A percentile compares a stretch with the other conserved stretches of the same genome.
Conservation (phyloP, 2,797 vertebrate genomes). For the Rhynchotus rufescens region DNA sequence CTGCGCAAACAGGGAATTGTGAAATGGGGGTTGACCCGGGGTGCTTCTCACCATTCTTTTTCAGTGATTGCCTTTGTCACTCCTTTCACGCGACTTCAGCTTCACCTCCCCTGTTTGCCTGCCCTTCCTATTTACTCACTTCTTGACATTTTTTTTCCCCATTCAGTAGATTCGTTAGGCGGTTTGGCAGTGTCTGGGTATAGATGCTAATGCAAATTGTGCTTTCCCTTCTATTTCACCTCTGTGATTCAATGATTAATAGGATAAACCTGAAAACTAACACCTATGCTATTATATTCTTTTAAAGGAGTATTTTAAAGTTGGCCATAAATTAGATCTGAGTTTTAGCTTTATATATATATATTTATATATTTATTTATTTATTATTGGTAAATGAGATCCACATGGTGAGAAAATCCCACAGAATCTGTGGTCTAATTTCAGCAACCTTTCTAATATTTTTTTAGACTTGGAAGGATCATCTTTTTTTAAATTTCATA, state of each 20-base stretch:
- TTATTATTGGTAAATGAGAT: neutral
- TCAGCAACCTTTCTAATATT: neutral
- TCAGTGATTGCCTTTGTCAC: constrained; percentile 39
- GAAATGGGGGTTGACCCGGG: constrained; percentile 10
- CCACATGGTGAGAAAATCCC: neutral
- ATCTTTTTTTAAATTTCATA: neutral
- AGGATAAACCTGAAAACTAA: neutral
- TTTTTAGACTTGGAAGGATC: neutral
- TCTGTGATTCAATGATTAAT: neutral
- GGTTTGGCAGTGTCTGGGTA: constrained; percentile 22
- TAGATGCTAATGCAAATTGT: neutral
- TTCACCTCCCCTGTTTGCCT: constrained; percentile 30
- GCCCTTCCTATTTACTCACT: constrained; percentile 3
- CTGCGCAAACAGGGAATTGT: neutral
- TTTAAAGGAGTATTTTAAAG: neutral
- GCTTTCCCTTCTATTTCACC: neutral
- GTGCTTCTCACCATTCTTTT: neutral
- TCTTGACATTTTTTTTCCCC: neutral
- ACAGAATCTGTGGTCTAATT: neutral
- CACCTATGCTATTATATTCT: no score
- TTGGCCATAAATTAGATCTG: neutral
- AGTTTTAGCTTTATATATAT: neutral
- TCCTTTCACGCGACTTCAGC: constrained; percentile 41
- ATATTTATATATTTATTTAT: neutral
- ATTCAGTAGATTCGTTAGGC: constrained; percentile 30